Conservation (phyloP, 2,797 vertebrate genomes). For the Erithacus rubecula region DNA sequence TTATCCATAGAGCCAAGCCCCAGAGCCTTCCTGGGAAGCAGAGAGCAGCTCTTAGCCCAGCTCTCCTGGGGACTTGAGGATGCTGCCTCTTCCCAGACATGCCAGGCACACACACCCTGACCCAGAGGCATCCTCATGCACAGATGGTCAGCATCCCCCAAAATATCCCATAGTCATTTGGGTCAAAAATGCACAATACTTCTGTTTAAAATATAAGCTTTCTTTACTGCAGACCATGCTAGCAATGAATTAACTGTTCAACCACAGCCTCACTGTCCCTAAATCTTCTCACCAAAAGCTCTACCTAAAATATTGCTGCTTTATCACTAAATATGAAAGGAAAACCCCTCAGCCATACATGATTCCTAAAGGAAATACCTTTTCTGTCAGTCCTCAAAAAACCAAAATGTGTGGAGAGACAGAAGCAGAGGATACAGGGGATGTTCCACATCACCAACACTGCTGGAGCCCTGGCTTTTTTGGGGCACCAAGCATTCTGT, state of each 20-base stretch:
- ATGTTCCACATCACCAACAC: neutral
- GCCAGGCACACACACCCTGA: neutral
- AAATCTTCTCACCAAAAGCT: neutral
- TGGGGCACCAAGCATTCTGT: neutral
- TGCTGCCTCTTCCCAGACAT: neutral
- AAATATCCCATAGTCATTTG: neutral
- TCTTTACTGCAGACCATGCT: neutral
- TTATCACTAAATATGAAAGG: neutral
- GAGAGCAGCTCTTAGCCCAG: neutral
- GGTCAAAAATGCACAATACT: neutral
- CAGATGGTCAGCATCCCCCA: rapidly evolving
- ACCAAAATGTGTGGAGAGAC: neutral
- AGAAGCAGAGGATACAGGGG: neutral
- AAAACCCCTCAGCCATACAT: rapidly evolving
- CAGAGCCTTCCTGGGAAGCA: neutral
- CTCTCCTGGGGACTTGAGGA: neutral
- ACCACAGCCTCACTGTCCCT: neutral
- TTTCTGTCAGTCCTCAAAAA: neutral
- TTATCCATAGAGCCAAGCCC: neutral
- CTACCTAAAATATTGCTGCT: neutral
- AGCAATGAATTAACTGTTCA: neutral
- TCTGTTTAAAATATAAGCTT: neutral
- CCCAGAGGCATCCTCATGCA: neutral
- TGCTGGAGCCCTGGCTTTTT: neutral
- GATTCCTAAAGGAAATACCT: neutral